Conservation (phyloP, 2,113 vertebrate species). For the Proteles cristata region DNA sequence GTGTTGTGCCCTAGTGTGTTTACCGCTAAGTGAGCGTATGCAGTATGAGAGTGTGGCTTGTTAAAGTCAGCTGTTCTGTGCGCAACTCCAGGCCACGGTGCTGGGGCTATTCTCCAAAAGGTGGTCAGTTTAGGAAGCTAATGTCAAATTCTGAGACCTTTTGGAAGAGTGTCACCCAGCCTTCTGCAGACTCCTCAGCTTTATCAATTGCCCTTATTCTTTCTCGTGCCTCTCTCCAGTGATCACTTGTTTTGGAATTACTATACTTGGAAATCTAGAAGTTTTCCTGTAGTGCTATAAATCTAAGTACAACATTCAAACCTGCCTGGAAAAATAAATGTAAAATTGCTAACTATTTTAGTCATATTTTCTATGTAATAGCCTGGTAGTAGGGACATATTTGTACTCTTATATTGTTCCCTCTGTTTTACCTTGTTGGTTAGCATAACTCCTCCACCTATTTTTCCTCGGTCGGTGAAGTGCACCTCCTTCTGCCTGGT, state of each 20-base stretch:
- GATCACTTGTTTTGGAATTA: not conserved
- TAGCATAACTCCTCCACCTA: not conserved
- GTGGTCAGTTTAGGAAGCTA: not conserved
- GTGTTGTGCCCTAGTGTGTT: not conserved
- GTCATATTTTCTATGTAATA: conserved; percentile 7
- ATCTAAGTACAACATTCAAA: conserved; percentile 28
- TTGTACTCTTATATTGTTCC: not conserved
- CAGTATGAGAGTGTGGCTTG: not conserved
- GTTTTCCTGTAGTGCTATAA: conserved; percentile 2
- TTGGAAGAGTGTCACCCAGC: not conserved
- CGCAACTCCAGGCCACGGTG: not conserved
- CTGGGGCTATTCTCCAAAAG: not conserved
- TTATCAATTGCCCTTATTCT: not conserved
- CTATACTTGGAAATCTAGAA: not conserved
- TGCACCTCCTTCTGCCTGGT: not conserved
- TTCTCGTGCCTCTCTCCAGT: not conserved
- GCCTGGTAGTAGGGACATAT: not conserved
- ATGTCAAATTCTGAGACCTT: not conserved
- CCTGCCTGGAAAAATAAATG: not conserved
- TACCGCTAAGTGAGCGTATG: not conserved
- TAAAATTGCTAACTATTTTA: not conserved
- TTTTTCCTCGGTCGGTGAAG: not conserved
- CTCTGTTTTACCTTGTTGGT: not conserved
- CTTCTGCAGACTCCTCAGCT: not conserved
- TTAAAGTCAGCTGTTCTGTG: not conserved